These are phyloP conservation scores for Erynnis tages DNA, from an alignment of 2,888 invertebrate species.

Conservation along the genomic window DNA sequence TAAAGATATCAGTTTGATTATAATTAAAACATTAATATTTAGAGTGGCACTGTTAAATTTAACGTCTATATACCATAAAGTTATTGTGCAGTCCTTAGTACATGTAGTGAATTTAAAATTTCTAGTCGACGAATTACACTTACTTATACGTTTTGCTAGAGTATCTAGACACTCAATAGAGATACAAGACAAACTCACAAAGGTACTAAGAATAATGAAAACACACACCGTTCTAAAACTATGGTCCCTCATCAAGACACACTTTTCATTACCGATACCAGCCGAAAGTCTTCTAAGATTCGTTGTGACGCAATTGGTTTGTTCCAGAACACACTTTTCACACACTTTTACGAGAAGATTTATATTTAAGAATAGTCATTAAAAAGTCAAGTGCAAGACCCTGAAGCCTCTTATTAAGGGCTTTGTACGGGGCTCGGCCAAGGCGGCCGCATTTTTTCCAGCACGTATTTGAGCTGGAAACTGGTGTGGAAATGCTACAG, in stretches of 20 bases:
- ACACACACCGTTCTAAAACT: constrained; percentile 59
- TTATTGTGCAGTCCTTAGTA: constrained; percentile 70
- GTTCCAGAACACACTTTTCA: constrained; percentile 33
- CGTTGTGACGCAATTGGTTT: constrained; percentile 48
- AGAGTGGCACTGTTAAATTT: constrained; percentile 72
- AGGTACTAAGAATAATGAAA: constrained; percentile 50
- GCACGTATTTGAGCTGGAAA: constrained; percentile 77
- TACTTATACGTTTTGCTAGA: constrained; percentile 31
- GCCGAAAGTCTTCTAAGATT: constrained; percentile 51
- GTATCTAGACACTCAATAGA: constrained; percentile 51
- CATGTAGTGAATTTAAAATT: constrained; percentile 47
- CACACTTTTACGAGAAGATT: constrained; percentile 17
- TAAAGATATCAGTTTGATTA: constrained; percentile 46
- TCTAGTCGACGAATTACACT: constrained; percentile 42
- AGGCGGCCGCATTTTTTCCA: constrained; percentile 73
- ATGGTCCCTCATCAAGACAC: constrained; percentile 74
- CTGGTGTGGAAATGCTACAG: constrained; percentile 82
- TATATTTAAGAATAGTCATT: constrained; percentile 26
- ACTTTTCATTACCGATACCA: constrained; percentile 44
- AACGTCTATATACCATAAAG: constrained; percentile 42
- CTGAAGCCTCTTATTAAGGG: constrained; percentile 47
- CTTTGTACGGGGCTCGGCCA: constrained; percentile 73
- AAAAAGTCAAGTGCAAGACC: constrained; percentile 45
- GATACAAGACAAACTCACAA: constrained; percentile 48
- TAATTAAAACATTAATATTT: constrained; percentile 48